Evolutionary conservation across 2,113 vertebrate genomes (phyloP), one percentile per base, ranked within the genome.

Genomic region (Serinus canaria): DNA sequence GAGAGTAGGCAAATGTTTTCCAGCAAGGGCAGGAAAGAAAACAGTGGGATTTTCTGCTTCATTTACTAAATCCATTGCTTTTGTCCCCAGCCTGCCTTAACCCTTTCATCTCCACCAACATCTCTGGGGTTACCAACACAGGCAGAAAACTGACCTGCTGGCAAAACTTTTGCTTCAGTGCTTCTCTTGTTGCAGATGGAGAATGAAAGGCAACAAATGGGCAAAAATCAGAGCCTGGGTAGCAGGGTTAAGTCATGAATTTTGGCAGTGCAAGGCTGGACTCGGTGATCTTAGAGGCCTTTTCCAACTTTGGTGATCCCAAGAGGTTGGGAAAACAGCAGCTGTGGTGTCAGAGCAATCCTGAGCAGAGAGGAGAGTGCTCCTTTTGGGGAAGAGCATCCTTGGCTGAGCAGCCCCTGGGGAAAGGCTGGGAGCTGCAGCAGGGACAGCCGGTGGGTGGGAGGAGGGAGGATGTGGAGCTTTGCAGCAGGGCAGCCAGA

Each of bases 401-500:
- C 86, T 85, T 60, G 39, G 44, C 88, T 43, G 49, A 86, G 74
- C 15, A 16, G 75, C 50, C 75, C 89, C 35, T 5, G n/a, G 22
- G 39, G 53, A 59, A 52, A 67, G 66, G 68, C 66, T 79, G 69
- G 77, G 78, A 91, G 74, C 73, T 78, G 75, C 13, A 79, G 31
- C 49, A 87, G 46, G 74, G 91, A 89, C 92, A 97, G 95, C n/a
- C 2, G 81, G 91, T 39, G 46, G 81, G 95, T 95, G 93, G 94
- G 93, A 91, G 95, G 96, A 82, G 18, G 81, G 84, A 94, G 80
- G 81, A 66, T 39, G 68, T 8, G 2, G 90, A 83, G 79, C 72
- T 87, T 44, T 13, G 2, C 81, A 68, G 91, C 87, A 85, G 89
- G 89, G 91, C 74, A 91, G 63, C 69, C 33, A 56, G 70, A 11